These are phyloP conservation scores for Oreocharis arfaki DNA, from an alignment of 2,113 vertebrate genomes.

Conservation along the genomic window DNA sequence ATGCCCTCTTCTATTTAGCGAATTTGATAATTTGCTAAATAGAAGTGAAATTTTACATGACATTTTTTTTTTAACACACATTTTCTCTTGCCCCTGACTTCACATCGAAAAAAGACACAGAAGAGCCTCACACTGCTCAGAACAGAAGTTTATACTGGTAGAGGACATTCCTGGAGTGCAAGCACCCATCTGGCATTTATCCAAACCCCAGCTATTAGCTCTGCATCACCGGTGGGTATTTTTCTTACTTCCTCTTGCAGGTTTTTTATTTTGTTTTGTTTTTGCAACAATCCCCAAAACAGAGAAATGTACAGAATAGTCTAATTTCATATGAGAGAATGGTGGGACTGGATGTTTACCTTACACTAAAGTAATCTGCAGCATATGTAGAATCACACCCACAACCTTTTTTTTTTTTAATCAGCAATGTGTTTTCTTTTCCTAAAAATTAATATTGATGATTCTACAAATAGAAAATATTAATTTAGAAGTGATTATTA, in stretches of 20 bases:
- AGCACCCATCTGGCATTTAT: background rate
- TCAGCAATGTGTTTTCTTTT: background rate
- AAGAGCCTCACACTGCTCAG: background rate
- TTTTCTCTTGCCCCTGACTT: background rate
- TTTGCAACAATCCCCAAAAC: background rate
- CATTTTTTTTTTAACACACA: background rate
- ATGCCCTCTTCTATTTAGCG: background rate
- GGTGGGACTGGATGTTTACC: background rate
- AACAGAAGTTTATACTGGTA: slow-evolving; percentile 33
- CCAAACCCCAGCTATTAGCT: background rate
- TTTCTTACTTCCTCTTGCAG: background rate
- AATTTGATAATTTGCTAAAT: background rate
- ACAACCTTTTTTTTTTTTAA: background rate
- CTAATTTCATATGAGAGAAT: background rate
- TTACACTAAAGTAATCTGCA: background rate
- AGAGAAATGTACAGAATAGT: background rate
- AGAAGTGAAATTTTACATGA: background rate
- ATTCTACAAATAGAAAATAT: slow-evolving; percentile 18
- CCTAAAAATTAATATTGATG: slow-evolving; percentile 3
- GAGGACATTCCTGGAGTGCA: slow-evolving; percentile 45
- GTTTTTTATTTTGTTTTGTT: background rate
- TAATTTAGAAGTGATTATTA: slow-evolving; percentile 1
- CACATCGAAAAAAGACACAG: background rate
- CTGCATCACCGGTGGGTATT: background rate
- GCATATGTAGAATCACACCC: background rate